Evolutionary conservation across 92 coral and sea anemone species (phyloP).

Genomic region (Palythoa caribaeorum): DNA sequence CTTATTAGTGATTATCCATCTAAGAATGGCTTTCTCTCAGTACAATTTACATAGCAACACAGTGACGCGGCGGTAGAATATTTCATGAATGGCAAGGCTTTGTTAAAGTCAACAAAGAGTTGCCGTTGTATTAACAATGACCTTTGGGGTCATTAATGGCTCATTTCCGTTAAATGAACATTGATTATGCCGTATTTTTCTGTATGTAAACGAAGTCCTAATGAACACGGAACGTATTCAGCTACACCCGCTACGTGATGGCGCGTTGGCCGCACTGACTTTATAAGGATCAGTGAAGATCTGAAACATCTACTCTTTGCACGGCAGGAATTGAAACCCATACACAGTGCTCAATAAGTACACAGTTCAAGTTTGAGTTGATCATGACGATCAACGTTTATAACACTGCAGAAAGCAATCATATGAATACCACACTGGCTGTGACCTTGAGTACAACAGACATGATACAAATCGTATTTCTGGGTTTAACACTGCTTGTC

Average conservation of each 20-base stretch:
- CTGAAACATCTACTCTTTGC: neutral
- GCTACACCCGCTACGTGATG: neutral
- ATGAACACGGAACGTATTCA: neutral
- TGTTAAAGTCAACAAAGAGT: slow-evolving; percentile 42
- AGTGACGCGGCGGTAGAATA: slow-evolving; percentile 19
- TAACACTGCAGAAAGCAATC: neutral
- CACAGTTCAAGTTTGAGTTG: neutral
- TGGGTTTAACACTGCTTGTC: slow-evolving; percentile 50
- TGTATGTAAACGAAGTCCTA: neutral
- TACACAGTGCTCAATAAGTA: neutral
- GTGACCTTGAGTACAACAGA: slow-evolving; percentile 37
- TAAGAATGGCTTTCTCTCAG: neutral
- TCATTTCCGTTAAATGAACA: slow-evolving; percentile 46
- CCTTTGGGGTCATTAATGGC: slow-evolving; percentile 7
- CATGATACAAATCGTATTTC: slow-evolving; percentile 57
- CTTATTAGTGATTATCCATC: slow-evolving; percentile 19
- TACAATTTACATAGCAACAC: slow-evolving; percentile 36
- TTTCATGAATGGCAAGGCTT: slow-evolving; percentile 38
- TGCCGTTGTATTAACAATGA: slow-evolving; percentile 26
- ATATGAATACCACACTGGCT: slow-evolving; percentile 2
- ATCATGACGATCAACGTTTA: neutral
- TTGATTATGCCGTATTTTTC: neutral
- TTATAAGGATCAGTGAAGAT: neutral
- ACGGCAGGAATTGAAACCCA: neutral
- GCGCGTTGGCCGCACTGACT: neutral